Percentiles rank a stretch among this genome's conserved stretches.
phyloP scores from a whole-genome alignment of 2,113 vertebrate species.

The Arenaria interpres region DNA sequence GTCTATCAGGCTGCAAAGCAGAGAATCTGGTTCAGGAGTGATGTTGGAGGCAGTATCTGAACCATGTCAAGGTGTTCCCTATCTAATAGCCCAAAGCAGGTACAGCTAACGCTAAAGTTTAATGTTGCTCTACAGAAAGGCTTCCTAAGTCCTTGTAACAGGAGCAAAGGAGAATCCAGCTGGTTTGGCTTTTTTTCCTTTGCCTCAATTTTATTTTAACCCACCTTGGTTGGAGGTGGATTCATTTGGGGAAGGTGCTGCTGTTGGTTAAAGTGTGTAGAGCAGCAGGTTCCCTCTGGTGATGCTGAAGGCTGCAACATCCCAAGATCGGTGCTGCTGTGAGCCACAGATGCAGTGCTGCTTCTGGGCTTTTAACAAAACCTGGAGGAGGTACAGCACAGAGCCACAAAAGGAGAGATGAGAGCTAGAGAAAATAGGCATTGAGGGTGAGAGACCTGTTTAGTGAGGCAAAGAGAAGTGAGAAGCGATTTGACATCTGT shows the following conservation, averaged over 20 bases:
- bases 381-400: neutral
- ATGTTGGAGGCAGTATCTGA: neutral
- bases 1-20: neutral
- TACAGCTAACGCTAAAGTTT: neutral
- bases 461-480: neutral
- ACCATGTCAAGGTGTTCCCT: neutral
- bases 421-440: neutral
- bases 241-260: neutral
- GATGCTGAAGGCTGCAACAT: neutral
- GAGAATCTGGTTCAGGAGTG: neutral
- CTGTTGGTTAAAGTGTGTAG: neutral
- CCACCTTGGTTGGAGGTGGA: neutral
- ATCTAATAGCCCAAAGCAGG: neutral
- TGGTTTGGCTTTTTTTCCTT: neutral
- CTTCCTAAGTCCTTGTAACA: neutral
- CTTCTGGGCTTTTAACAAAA: neutral
- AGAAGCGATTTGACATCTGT: neutral
- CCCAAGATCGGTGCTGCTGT: accelerated
- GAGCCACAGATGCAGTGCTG: neutral
- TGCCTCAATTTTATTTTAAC: neutral
- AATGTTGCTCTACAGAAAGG: neutral
- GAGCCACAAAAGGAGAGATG: neutral
- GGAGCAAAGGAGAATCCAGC: neutral
- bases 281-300: neutral
- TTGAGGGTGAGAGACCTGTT: neutral